Percentiles rank a stretch among this genome's conserved stretches.
phyloP scores from a whole-genome alignment of 53 echinoderm and acorn worm species.

The Hippasteria phrygiana region DNA sequence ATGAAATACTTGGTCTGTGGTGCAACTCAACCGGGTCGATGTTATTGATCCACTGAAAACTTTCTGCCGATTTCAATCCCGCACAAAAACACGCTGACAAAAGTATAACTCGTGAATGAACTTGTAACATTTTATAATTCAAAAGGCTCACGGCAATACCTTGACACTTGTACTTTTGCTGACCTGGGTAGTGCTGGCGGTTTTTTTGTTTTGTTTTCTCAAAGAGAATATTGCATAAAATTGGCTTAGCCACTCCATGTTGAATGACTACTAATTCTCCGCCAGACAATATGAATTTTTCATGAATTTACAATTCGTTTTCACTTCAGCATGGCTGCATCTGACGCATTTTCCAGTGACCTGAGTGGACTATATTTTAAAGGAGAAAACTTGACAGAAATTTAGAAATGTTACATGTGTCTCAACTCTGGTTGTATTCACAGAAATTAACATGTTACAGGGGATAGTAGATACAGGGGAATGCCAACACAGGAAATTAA shows the following conservation, averaged over 20 bases:
- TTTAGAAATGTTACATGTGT: too few species aligned
- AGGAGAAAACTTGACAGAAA: too few species aligned
- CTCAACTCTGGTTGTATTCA: too few species aligned
- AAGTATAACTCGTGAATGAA: background rate
- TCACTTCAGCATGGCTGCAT: background rate
- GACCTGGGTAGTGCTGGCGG: background rate
- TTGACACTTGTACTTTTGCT: background rate
- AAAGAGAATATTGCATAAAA: slow-evolving; percentile 13
- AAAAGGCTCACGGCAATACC: background rate
- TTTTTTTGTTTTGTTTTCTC: background rate
- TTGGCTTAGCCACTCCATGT: slow-evolving; percentile 12
- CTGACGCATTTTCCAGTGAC: background rate
- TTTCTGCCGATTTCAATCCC: background rate
- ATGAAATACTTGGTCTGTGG: background rate
- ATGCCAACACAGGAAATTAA: too few species aligned
- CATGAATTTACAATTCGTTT: slow-evolving; percentile 21
- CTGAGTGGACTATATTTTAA: too few species aligned
- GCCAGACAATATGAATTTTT: slow-evolving; percentile 48
- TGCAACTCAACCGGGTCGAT: background rate
- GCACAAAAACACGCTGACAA: background rate
- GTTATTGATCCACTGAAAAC: background rate
- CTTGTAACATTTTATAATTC: slow-evolving; percentile 23
- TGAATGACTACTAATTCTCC: slow-evolving; percentile 35
- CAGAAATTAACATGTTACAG: too few species aligned
- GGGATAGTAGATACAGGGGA: too few species aligned